Evolutionary conservation across 2,797 vertebrate species (phyloP).

Genomic region (Forpus xanthops): DNA sequence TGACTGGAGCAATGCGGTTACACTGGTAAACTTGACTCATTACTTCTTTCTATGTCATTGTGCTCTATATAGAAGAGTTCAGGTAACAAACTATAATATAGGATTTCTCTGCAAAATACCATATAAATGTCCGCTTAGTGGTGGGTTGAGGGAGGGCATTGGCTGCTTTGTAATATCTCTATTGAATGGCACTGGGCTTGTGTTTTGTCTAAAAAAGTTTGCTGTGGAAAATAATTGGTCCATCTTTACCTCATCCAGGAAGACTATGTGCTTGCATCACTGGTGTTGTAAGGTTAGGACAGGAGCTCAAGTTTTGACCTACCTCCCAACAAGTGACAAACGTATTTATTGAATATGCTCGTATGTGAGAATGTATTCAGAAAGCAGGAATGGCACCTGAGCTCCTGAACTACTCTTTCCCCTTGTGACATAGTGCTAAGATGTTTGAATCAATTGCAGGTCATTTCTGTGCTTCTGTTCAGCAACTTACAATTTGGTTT

Average conservation of each 20-base stretch:
- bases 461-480: neutral
- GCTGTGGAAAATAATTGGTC: neutral
- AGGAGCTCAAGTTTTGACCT: neutral
- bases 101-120: neutral
- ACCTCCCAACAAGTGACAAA: accelerated
- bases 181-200: neutral
- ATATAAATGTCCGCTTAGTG: neutral
- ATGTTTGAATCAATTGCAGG: neutral
- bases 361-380: neutral
- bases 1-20: neutral
- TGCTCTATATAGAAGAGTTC: neutral
- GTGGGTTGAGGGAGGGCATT: neutral
- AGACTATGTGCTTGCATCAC: neutral
- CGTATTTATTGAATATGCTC: neutral
- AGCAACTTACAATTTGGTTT: neutral
- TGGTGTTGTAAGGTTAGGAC: neutral
- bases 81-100: neutral
- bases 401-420: neutral
- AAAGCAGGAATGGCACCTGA: neutral
- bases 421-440: neutral
- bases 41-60: neutral
- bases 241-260: neutral
- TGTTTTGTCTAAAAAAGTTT: neutral
- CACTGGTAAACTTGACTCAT: neutral
- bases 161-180: neutral